Base-by-base conservation (phyloP, 1,140 invertebrate species). In the Drosophila melanica region DNA sequence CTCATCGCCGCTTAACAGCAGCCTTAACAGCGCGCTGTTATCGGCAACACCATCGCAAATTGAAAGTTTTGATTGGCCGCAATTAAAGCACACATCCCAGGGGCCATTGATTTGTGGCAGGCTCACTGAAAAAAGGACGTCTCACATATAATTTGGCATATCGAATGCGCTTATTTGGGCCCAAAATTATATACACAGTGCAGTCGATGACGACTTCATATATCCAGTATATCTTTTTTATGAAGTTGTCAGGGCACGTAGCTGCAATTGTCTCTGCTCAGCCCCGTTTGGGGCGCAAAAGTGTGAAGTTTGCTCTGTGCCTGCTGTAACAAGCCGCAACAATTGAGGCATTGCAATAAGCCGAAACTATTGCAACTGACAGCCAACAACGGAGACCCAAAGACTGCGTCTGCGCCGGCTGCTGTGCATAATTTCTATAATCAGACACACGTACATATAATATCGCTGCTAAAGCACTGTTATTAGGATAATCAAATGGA, bases 401-500 rank as follows among this genome's bases (percentile, higher is more conserved):
- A 14, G 59, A 8, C 37, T 33, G 53, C 27, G 41, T 41, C 72
- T 54, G 58, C 60, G 42, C 18, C 75, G 54, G 71, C 67, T 75
- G 75, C 60, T 57, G 50, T 60, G 48, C 70, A 75, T 91, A 91
- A 92, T 92, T 91, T 90, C 90, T 92, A 92, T 92, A 92, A 92
- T 92, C 90, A 92, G 90, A 44, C 73, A 90, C 90, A 92, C 90
- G 90, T 92, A 91, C 90, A 90, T 92, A 90, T 91, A 91, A 91
- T 91, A 91, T 90, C 68, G 77, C 63, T 75, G 77, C 90, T 90
- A 90, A 91, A 91, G 71, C 82, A 91, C 90, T 91, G 90, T 91
- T 91, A 91, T 91, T 91, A 91, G 87, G 85, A 90, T 91, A 91
- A 91, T 91, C 90, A 91, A 91, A 91, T 91, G 90, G 89, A 82